Evolutionary conservation across 1,140 invertebrate species (phyloP).

Genomic region (Aphis gossypii): DNA sequence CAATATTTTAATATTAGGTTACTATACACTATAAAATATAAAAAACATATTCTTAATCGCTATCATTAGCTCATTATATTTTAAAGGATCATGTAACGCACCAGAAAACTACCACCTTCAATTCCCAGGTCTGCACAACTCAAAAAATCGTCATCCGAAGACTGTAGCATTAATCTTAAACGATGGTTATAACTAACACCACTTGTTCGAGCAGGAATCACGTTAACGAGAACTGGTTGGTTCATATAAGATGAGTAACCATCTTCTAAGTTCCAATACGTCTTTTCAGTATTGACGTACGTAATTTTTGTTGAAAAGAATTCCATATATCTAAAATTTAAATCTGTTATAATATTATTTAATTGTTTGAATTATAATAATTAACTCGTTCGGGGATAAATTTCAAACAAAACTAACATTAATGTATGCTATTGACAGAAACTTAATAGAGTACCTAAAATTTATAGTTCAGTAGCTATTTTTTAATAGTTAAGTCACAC

Average conservation of each 20-base stretch:
- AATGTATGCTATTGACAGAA: no score
- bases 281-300: background rate
- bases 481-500: no score
- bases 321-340: background rate
- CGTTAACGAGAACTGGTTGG: background rate
- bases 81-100: background rate
- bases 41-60: no score
- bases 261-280: constrained; percentile 4
- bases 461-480: no score
- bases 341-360: no score
- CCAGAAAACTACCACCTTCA: background rate
- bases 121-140: background rate
- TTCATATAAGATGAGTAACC: background rate
- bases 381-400: no score
- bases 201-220: background rate
- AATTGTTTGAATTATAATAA: no score
- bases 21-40: no score
- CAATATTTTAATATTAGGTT: no score
- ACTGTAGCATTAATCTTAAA: background rate
- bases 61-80: no score
- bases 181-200: constrained; percentile 20
- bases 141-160: background rate
- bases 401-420: no score
- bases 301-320: constrained; percentile 12
- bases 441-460: no score